Percentiles rank a stretch among this genome's conserved stretches.
These are phyloP conservation scores for Euglossa dilemma DNA, from an alignment of 1,140 invertebrate species.

Conservation along the genomic window DNA sequence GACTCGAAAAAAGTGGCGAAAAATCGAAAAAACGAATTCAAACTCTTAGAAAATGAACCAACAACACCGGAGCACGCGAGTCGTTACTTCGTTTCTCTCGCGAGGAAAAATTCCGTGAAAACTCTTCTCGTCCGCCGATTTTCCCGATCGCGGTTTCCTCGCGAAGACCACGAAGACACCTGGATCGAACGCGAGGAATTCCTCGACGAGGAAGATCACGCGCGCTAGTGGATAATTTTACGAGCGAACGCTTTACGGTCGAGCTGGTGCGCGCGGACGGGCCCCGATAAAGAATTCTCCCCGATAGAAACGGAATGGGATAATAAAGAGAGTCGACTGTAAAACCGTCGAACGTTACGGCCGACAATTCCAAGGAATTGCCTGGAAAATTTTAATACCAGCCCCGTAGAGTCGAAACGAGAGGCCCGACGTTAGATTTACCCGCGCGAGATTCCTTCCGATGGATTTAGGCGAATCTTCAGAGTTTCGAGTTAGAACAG, in stretches of 20 bases:
- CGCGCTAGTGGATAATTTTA: slow-evolving; percentile 9
- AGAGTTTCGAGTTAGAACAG: background rate
- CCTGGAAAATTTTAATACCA: slow-evolving; percentile 18
- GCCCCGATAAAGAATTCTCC: slow-evolving; percentile 23
- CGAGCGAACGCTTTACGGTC: background rate
- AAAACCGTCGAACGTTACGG: slow-evolving; percentile 17
- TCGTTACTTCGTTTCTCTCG: too few relatives aligned
- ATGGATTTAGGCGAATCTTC: background rate
- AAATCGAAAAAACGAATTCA: too few relatives aligned
- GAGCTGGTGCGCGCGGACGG: background rate
- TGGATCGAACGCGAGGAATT: slow-evolving; percentile 15
- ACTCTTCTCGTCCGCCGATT: background rate
- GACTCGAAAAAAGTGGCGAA: too few relatives aligned
- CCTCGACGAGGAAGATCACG: background rate
- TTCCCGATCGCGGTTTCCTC: background rate
- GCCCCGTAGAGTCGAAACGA: background rate
- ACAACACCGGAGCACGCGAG: too few relatives aligned
- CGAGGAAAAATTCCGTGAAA: background rate
- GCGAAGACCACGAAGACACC: too few relatives aligned
- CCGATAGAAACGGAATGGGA: slow-evolving; percentile 29
- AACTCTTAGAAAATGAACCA: too few relatives aligned
- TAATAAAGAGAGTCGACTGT: slow-evolving; percentile 18
- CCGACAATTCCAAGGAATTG: slow-evolving; percentile 5
- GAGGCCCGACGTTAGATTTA: too few relatives aligned
- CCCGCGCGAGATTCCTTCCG: background rate